Base-by-base conservation (phyloP, 2,797 vertebrate species). In the Adelosebastes latens region DNA sequence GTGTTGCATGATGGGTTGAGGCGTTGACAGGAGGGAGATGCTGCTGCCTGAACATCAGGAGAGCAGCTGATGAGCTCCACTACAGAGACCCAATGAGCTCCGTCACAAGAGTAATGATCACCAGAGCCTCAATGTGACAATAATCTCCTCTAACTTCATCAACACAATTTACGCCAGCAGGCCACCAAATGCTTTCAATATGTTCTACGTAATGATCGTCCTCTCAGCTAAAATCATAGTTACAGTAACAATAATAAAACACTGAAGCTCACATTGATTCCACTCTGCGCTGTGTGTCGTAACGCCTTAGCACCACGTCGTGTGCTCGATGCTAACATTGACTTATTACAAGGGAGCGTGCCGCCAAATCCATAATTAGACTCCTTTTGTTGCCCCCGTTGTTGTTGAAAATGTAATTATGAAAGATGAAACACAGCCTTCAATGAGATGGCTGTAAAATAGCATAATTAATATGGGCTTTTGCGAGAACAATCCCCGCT, bases 401-500 rank as follows among this genome's bases (percentile, higher is more conserved):
- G 96, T 96, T 96, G 95, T 96, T 96, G 95, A 97, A 98, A 98
- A 99, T 98, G 97, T 99, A 99, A 99, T 99, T 99, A 99, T 99
- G 97, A 99, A 98, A 98, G 97, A 99, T 99, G 98, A 98, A 99
- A 99, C 97, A 97, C 97, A 97, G 97, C 97, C 97, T 97, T 98
- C 97, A 97, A 97, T 97, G 97, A 97, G 97, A 98, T 97, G 96
- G 97, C 97, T 96, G 97, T 99, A 99, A 96, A 99, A 99, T 98
- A 98, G 98, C 98, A 99, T 98, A 99, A 99, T 99, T 99, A 99
- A 99, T 99, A 99, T 98, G 97, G 97, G 98, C 97, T 98, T 98
- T 99, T 99, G 97, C 95, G 96, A 98, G 97, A 99, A 99, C 97
- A 98, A 98, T 99, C 96, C 97, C 96, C 87, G 97, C 97, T 99